Base-by-base conservation (phyloP, 2,797 vertebrate genomes). In the Echeneis naucrates region DNA sequence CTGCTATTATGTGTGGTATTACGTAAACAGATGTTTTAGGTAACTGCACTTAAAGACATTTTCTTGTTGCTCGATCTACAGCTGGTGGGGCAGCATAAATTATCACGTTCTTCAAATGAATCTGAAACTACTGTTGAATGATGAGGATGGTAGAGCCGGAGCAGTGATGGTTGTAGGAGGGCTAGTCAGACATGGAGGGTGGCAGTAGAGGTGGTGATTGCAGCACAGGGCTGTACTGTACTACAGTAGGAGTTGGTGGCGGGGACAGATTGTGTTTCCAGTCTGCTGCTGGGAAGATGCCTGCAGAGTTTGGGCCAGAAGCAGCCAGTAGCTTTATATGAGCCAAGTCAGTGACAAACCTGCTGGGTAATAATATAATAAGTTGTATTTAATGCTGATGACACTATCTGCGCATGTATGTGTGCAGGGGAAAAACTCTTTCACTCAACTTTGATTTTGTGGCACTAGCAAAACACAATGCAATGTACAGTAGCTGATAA, bases 261-360 rank as follows among this genome's bases (percentile, higher is more conserved):
- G 69, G 71, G 86, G 88, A 90, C 92, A 93, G 91, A 90, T 91
- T 91, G 90, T 60, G 68, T 56, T 82, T 88, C 80, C 54, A 66
- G 72, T 75, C 65, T 70, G 71, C 76, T 75, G 81, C 87, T 87
- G 85, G 27, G 89, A 76, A 33, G 64, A 82, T n/a, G 59, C 66
- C 51, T 65, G 81, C 75, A 63, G 84, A 77, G 80, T 77, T 75
- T 70, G 40, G 70, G 55, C 72, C 45, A 58, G 48, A 50, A 71
- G 2, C 85, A 72, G 84, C 61, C 60, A 52, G 82, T 33, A 70
- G 40, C 47, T 69, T 47, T 45, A 56, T 71, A 66, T 3, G 19
- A 80, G 90, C 89, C 91, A 92, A 86, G 60, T 72, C 68, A 66
- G 60, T 80, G 78, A 85, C 68, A 81, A 50, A 59, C 69, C 19